phyloP scores from a whole-genome alignment of 2,888 invertebrate genomes.

The Drosophila meridionalis region DNA sequence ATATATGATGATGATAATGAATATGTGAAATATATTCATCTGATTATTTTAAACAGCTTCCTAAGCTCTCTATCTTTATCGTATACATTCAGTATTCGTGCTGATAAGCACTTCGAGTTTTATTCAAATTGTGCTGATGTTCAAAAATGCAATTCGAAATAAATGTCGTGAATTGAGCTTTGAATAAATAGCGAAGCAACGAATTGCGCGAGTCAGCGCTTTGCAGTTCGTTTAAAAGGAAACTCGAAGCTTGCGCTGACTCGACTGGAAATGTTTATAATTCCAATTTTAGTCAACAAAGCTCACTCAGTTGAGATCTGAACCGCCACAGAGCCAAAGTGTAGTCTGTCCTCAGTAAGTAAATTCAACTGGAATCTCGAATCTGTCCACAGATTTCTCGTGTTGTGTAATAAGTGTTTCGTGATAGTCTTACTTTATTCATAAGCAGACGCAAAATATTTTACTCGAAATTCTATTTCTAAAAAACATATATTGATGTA shows the following conservation, averaged over 20 bases:
- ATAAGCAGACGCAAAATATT: no score
- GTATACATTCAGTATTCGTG: no score
- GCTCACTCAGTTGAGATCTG: not conserved
- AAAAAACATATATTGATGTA: no score
- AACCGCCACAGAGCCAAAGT: not conserved
- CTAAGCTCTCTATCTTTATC: no score
- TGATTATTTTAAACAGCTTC: no score
- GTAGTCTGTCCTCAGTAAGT: not conserved
- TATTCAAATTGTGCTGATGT: not conserved
- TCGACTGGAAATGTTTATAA: not conserved
- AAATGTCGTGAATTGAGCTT: not conserved
- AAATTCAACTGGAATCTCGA: not conserved
- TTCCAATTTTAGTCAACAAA: not conserved
- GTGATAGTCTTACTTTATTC: no score
- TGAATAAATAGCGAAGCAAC: not conserved
- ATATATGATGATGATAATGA: no score
- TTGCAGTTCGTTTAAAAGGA: not conserved
- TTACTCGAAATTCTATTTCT: no score
- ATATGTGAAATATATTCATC: no score
- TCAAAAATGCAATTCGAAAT: not conserved
- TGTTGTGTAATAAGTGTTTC: no score
- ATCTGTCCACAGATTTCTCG: not conserved
- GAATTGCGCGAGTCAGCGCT: not conserved
- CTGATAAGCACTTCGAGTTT: conserved; percentile 1
- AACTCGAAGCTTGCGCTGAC: not conserved